Base-by-base conservation (phyloP, 53 echinoderm and acorn worm genomes). In the Astropecten irregularis region DNA sequence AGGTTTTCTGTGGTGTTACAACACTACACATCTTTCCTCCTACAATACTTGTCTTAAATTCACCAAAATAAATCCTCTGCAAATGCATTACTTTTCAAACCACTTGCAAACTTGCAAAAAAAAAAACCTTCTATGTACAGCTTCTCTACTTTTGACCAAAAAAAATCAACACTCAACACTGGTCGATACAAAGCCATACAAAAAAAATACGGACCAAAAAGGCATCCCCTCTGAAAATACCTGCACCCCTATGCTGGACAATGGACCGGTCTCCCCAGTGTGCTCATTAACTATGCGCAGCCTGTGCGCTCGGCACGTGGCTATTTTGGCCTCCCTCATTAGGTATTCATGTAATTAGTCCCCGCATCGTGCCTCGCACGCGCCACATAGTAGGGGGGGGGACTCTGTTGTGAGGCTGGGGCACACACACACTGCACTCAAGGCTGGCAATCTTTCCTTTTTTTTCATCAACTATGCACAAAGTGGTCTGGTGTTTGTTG, bases 281-380 rank as follows among this genome's bases (percentile, higher is more conserved):
- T n/a, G n/a, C 79, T 62, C 61, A 79, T 79, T 79, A 79, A 5
- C 56, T 61, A 79, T 79, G 79, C 79, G 56, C 79, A 62, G 79
- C 79, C 79, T 13, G 46, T 42, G 44, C 42, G 42, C 22, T 60
- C 29, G 62, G 79, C 79, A 56, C 76, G 76, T 76, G 76, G 56
- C 76, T 46, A 14, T 46, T 25, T 58, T 35, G 22, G 76, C 76
- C 40, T 27, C 0, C 7, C 61, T 62, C 79, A 79, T 79, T 79
- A 79, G 60, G 59, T 79, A 79, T 79, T 79, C 79, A 79, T 79
- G 79, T 62, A 79, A 79, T 79, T 79, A 79, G 79, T 79, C 61
- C 61, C 28, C 18, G 60, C 79, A 60, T 40, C 79, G 38, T 79
- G 79, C 79, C 57, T 35, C 31, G 79, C 79, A 79, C 79, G 62